Evolutionary conservation across 2,797 vertebrate genomes (phyloP), one percentile per base, ranked within the genome.

Genomic region (Syngnathus acus): DNA sequence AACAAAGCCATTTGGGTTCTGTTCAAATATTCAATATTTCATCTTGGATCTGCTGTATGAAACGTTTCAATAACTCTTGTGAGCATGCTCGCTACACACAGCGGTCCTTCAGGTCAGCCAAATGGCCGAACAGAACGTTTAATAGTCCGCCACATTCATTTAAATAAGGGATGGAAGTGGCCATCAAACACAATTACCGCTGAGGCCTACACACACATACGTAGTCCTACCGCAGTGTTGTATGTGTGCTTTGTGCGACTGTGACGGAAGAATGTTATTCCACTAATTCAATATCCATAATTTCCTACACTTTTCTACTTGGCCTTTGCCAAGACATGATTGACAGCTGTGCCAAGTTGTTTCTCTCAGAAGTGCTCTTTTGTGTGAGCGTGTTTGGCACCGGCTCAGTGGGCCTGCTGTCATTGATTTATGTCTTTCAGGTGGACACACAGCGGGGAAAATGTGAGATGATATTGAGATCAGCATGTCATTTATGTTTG

Each of bases 181-280:
- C 79, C 70, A 86, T 89, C 78, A 87, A 77, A 79, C 66, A 74
- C 65, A 79, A 84, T 86, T 81, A 83, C 64, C 72, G 68, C 65
- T 71, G 68, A 82, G 74, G 55, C 54, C 65, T 65, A n/a, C 7
- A 37, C 55, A 57, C 55, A 37, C 23, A 32, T 17, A 43, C 13
- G 42, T 43, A 11, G 11, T 6, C 73, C 66, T 65, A 71, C 68
- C 74, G 72, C 60, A 39, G 38, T 67, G 50, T 65, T 62, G 13
- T 45, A n/a, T 70, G 69, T 74, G 70, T 71, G 55, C 68, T 70
- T 67, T 79, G 65, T 72, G 69, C 53, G 62, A 64, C 57, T 48
- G 23, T 59, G 39, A 66, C 69, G 68, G 53, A 69, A 26, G 43
- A 75, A 39, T 23, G 61, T 81, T 84, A 77, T 81, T 65, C 68